Evolutionary conservation across 2,113 vertebrate genomes (phyloP).

Genomic region (Struthio camelus): DNA sequence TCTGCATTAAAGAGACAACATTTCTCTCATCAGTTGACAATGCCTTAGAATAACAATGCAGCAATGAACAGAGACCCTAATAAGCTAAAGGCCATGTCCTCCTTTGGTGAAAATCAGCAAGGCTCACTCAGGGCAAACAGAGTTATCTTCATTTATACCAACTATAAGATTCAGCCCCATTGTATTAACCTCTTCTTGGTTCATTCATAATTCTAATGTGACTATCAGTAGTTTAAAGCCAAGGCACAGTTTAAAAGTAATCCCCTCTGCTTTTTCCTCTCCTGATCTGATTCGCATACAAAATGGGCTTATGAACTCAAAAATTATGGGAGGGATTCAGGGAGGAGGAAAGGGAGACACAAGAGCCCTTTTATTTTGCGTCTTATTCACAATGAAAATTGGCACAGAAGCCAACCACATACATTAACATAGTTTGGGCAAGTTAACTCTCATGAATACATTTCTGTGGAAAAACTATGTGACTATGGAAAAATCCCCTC

Average conservation of each 20-base stretch:
- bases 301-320: slow-evolving; percentile 75
- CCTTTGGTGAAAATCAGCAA: background rate
- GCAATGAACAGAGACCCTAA: slow-evolving; percentile 1
- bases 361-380: slow-evolving; percentile 78
- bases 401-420: slow-evolving; percentile 78
- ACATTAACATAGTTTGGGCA: slow-evolving; percentile 79
- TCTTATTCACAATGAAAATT: slow-evolving; percentile 81
- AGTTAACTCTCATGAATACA: slow-evolving; percentile 80
- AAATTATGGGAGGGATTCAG: slow-evolving; percentile 69
- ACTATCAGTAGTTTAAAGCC: slow-evolving; percentile 64
- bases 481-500: slow-evolving; percentile 80
- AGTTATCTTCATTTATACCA: background rate
- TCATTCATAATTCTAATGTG: slow-evolving; percentile 13
- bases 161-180: background rate
- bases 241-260: slow-evolving; percentile 51
- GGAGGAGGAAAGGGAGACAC: slow-evolving; percentile 69
- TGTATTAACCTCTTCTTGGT: slow-evolving; percentile 15
- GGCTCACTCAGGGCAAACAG: background rate
- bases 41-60: slow-evolving; percentile 22
- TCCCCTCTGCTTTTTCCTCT: slow-evolving; percentile 66
- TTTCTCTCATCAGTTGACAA: slow-evolving; percentile 39
- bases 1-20: background rate
- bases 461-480: slow-evolving; percentile 81
- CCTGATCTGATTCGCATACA: slow-evolving; percentile 71
- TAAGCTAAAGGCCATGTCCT: background rate